Conservation (phyloP, 2,113 vertebrate genomes). For the Phaetusa simplex region DNA sequence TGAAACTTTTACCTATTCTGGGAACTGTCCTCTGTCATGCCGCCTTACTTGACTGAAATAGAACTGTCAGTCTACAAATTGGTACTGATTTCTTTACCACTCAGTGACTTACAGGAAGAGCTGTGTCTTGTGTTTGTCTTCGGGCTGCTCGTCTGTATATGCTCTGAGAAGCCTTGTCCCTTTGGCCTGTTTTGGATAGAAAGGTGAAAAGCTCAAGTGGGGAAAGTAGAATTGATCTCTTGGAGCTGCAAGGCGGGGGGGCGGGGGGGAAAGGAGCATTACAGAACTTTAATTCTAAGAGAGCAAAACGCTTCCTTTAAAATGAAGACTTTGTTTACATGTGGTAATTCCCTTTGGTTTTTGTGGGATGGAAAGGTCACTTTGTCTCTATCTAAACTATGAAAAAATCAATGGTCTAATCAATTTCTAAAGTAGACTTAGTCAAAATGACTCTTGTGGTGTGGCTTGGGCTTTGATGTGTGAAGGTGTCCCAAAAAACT, state of each 20-base stretch:
- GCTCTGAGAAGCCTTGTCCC: background rate
- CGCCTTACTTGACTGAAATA: background rate
- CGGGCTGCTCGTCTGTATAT: background rate
- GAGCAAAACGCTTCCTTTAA: background rate
- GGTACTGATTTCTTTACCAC: background rate
- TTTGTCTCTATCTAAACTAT: conserved; percentile 11
- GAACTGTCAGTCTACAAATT: background rate
- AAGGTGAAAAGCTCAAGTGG: background rate
- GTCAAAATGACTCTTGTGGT: background rate
- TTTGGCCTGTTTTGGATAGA: background rate
- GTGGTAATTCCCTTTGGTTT: conserved; percentile 13
- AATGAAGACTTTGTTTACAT: background rate
- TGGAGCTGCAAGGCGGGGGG: background rate
- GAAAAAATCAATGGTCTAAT: conserved; percentile 39
- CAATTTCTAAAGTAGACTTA: conserved; percentile 35
- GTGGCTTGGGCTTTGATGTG: background rate
- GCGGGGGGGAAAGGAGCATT: background rate
- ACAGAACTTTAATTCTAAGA: background rate
- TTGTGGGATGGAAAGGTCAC: conserved; percentile 37
- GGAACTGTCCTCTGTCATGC: background rate
- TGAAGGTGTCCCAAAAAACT: conserved; percentile 19
- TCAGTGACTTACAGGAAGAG: background rate
- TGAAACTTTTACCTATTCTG: background rate
- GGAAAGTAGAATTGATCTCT: background rate
- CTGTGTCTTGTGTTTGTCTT: background rate